Evolutionary conservation across 2,113 vertebrate genomes (phyloP), one percentile per base, ranked within the genome.

Genomic region (Parotia lawesii): DNA sequence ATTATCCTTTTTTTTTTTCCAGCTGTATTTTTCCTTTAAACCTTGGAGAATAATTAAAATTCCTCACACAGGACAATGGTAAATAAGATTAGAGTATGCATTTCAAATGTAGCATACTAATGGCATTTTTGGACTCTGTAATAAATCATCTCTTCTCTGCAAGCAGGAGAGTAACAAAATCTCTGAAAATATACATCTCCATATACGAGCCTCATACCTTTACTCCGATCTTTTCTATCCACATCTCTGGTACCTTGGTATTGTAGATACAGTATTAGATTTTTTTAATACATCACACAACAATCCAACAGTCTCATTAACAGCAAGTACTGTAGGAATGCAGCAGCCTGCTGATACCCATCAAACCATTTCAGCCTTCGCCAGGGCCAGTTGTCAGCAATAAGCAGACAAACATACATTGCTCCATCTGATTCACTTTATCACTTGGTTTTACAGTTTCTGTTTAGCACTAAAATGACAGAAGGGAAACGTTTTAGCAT

Each of bases 31-130:
- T 89, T 53, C 61, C 58, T 82, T 89, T 44, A 87, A 85, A 85
- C 24, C 62, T 73, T 54, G 87, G 54, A 89, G 25, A 81, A 82
- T 73, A 91, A 89, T 94, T 94, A 62, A 69, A 92, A 85, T 94
- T 91, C 89, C 28, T 91, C 2, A 0, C 66, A 85, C n/a, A 72
- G 60, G 76, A 92, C 83, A 94, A 87, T 48, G 25, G 80, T 69
- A 92, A 94, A 86, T 64, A 94, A 91, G 66, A 75, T 78, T 85
- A 93, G 61, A 37, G 50, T 65, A 58, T 57, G 40, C 48, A 72
- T 89, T 92, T 86, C 61, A 82, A 86, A 61, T 50, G 33, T 40
- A 87, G 77, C 73, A 75, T 72, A 78, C 28, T 85, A 94, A 86
- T 79, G 54, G 53, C 42, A 64, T 69, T 91, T 87, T 51, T 54